Conservation (phyloP, 2,888 invertebrate species). For the Agonopterix alstromeriana region DNA sequence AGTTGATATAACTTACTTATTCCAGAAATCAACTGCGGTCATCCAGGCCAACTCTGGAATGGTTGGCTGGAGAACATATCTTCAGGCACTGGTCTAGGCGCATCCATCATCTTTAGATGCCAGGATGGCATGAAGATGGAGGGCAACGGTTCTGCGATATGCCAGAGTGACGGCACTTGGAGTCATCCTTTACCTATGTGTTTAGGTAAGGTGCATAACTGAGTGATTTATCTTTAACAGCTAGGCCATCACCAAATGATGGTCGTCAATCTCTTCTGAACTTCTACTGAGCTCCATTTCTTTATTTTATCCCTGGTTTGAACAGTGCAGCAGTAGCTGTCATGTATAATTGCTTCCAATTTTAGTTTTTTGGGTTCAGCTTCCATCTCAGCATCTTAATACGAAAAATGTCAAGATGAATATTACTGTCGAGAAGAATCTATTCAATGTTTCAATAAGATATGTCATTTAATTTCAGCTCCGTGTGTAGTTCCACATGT, state of each 20-base stretch:
- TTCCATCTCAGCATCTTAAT: too few relatives aligned
- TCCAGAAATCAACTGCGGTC: slow-evolving; percentile 97
- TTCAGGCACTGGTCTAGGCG: slow-evolving; percentile 92
- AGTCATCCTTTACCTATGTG: slow-evolving; percentile 95
- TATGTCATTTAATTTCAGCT: slow-evolving; percentile 70
- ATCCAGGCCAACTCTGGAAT: slow-evolving; percentile 95
- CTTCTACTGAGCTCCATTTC: too few relatives aligned
- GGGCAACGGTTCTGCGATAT: slow-evolving; percentile 92
- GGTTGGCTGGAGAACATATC: slow-evolving; percentile 96
- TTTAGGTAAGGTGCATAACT: slow-evolving; percentile 73
- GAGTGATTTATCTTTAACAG: too few relatives aligned
- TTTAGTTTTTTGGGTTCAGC: too few relatives aligned
- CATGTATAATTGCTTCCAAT: too few relatives aligned
- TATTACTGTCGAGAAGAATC: too few relatives aligned
- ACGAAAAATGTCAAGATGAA: too few relatives aligned
- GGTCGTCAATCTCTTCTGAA: too few relatives aligned
- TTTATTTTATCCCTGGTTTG: too few relatives aligned
- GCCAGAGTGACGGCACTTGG: slow-evolving; percentile 96
- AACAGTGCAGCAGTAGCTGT: too few relatives aligned
- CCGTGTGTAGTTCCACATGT: slow-evolving; percentile 96
- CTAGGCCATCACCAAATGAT: too few relatives aligned
- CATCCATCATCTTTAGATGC: slow-evolving; percentile 95
- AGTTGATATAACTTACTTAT: not conserved
- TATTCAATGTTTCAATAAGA: too few relatives aligned
- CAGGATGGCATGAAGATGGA: slow-evolving; percentile 93